Base-by-base conservation (phyloP, 2,888 invertebrate genomes). In the Oligia latruncula region DNA sequence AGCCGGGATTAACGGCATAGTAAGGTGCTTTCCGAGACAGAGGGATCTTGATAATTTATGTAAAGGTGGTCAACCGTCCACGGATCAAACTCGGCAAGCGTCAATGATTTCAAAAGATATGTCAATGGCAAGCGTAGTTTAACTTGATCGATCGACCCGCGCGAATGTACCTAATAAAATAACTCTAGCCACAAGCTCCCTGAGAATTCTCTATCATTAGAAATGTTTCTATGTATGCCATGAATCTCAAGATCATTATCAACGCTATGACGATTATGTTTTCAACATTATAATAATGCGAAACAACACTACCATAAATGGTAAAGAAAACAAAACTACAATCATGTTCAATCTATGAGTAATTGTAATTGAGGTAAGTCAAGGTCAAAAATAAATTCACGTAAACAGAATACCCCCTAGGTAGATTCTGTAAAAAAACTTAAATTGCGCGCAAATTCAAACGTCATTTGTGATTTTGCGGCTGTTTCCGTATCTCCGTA, bases 401-500 rank as follows among this genome's bases (percentile, higher is more conserved):
- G 13, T 67, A 43, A 46, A 43, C 13, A 35, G 66, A 55, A 52
- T n/a, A 71, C 15, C 40, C 40, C 55, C 9, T 29, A 55, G 17
- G 55, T 23, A 9, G 20, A 71, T 62, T 71, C 58, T 58, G 17
- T 72, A 17, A n/a, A 60, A 60, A 74, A 82, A 75, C 68, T 76
- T 82, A 76, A 82, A 82, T 75, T 89, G 91, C 95, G 95, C 92
- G 90, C 90, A 88, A 92, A 90, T 94, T 93, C 71, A 92, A 95
- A 93, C 87, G 66, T 88, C 86, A 89, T 90, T 90, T 90, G 83
- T 88, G 86, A 90, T 88, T 90, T 91, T 86, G 80, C 87, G 89
- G 86, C 91, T 92, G 92, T 94, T 95, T 96, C 95, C 95, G 95
- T 93, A 97, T 95, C 95, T 94, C 97, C 97, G 95, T 97, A 97